Conservation (phyloP, 2,888 invertebrate species). For the Eumacrocentrus americanus region DNA sequence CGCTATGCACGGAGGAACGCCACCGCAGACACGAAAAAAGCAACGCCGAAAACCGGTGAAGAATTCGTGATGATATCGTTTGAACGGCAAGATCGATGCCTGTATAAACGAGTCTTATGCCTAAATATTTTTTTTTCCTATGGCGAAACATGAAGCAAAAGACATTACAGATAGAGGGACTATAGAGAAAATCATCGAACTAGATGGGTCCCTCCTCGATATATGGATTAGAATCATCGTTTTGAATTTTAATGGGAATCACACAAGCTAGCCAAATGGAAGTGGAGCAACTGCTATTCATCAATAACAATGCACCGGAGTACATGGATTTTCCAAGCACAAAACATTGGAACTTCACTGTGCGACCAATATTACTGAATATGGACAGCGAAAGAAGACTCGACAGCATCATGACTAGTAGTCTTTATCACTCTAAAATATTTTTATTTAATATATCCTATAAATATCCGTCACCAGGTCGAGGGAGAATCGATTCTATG, state of each 20-base stretch:
- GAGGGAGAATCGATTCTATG: conserved; percentile 10
- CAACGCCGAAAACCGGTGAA: conserved; percentile 57
- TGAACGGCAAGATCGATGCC: conserved; percentile 2
- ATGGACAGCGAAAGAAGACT: not conserved
- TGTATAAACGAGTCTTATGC: conserved; percentile 10
- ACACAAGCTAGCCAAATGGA: no score
- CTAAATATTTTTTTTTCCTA: no score
- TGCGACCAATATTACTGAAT: not conserved
- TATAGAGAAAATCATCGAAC: no score
- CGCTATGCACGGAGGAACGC: conserved; percentile 45
- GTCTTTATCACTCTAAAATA: conserved; percentile 30
- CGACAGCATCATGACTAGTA: conserved; percentile 13
- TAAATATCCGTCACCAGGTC: conserved; percentile 26
- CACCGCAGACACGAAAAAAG: conserved; percentile 47
- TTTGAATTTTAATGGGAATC: not conserved
- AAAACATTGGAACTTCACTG: not conserved
- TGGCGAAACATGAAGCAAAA: no score
- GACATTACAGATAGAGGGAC: no score
- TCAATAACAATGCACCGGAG: not conserved
- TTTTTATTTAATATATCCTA: conserved; percentile 49
- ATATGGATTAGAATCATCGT: no score
- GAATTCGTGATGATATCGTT: conserved; percentile 55
- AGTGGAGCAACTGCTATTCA: not conserved
- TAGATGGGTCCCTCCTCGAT: no score
- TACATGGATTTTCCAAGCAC: not conserved